These are phyloP conservation scores for Lumbricus terrestris DNA, from an alignment of 2,888 invertebrate genomes.

Conservation along the genomic window DNA sequence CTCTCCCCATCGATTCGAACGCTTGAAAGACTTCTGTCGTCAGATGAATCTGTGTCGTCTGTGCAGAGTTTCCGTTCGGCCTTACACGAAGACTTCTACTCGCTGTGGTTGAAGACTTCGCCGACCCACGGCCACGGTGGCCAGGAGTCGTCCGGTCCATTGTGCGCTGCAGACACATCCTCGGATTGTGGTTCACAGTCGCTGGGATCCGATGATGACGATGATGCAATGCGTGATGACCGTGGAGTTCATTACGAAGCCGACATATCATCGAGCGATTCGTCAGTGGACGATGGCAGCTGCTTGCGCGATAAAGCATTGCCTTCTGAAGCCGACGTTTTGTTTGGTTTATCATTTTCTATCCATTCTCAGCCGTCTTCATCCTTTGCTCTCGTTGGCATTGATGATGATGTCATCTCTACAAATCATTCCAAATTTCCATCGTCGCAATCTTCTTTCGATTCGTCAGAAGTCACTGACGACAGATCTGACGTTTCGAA, in stretches of 20 bases:
- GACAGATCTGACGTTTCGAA: background rate
- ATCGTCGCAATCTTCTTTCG: background rate
- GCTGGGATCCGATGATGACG: constrained; percentile 6
- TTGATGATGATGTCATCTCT: background rate
- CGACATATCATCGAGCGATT: background rate
- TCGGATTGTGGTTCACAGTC: background rate
- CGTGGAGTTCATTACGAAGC: background rate
- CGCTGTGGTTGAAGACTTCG: background rate
- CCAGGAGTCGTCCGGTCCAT: too few species aligned
- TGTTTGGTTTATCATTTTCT: background rate
- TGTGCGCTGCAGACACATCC: background rate
- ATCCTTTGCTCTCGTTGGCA: background rate
- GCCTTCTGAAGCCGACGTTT: background rate
- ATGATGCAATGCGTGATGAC: background rate
- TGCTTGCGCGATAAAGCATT: background rate
- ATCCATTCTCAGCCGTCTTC: background rate
- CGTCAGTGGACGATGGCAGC: background rate
- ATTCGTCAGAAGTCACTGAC: background rate
- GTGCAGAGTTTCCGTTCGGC: background rate
- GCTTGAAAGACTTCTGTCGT: background rate
- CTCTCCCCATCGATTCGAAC: background rate
- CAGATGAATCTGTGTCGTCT: background rate
- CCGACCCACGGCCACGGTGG: background rate
- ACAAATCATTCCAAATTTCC: background rate
- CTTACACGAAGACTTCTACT: background rate